These are phyloP conservation scores for Pelusios castaneus DNA, from an alignment of 2,113 vertebrate species.

Conservation along the genomic window DNA sequence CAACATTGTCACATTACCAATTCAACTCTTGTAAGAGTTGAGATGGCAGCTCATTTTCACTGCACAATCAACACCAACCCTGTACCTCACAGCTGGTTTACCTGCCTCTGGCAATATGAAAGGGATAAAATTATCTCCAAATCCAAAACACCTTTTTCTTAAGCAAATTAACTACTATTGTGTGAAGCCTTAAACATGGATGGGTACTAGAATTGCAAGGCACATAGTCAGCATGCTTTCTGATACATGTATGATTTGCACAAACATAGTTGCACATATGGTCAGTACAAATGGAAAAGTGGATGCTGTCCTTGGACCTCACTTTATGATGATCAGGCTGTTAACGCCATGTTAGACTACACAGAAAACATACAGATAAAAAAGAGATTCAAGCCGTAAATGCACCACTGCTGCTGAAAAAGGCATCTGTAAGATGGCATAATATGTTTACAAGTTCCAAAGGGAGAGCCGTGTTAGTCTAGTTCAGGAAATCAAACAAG, in stretches of 20 bases:
- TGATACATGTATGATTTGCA: not conserved
- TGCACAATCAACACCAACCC: not conserved
- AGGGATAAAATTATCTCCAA: conserved; percentile 40
- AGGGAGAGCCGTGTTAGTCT: too few species aligned
- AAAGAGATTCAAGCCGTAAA: conserved; percentile 63
- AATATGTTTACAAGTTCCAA: conserved; percentile 70
- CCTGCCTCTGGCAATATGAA: conserved; percentile 26
- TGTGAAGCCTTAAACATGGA: not conserved
- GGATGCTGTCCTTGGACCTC: conserved; percentile 29
- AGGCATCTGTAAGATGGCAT: conserved; percentile 45
- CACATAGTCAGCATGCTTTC: not conserved
- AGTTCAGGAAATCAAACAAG: too few species aligned
- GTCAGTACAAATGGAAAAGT: conserved; percentile 9
- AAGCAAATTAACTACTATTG: not conserved
- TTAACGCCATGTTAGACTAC: conserved; percentile 10
- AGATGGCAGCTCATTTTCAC: conserved; percentile 44
- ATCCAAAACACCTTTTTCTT: conserved; percentile 16
- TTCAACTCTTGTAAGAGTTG: conserved; percentile 46
- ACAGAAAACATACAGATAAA: conserved; percentile 68
- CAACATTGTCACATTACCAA: conserved; percentile 39
- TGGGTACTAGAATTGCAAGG: not conserved
- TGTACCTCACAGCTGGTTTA: conserved; percentile 4
- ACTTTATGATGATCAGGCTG: conserved; percentile 30
- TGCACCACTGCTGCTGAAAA: conserved; percentile 42
- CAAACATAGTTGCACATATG: not conserved